Base-by-base conservation (phyloP, 2,113 vertebrate species). In the Connochaetes taurinus region DNA sequence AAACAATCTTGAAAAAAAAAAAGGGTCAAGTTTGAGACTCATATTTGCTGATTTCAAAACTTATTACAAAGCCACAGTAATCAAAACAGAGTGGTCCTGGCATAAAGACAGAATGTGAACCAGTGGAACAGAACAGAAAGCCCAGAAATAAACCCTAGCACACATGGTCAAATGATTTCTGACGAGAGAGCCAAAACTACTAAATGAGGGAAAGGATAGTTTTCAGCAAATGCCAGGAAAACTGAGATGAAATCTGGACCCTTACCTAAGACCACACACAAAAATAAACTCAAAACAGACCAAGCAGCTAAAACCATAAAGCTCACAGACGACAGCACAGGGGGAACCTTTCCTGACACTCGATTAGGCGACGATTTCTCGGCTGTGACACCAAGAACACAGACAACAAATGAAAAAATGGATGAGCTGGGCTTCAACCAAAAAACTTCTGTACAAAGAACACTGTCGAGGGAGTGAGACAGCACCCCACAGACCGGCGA, bases 101-200 rank as follows among this genome's bases (percentile, higher is more conserved):
- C 25, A 12, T 6, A 23, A 31, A 55, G 43, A 25, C 45, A 17
- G 40, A 5, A 52, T 0, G 23, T 3, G 3, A 3, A 55, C 23
- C 52, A 7, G 67, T 7, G 33, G 36, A 7, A n/a, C 0, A 12
- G 11, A 31, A 40, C 5, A 57, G 23, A 12, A 29, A 36, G n/a
- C 31, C 29, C 55, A 62, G 64, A 84, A 27, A 62, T 15, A 19
- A 60, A 29, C 80, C 14, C 43, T 14, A 1, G 2, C 58, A 27
- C 15, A 15, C 7, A 1, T 0, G 1, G 82, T 2, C 64, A 43
- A 43, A 13, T 5, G 57, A 45, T 3, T 43, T 43, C 31, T 45
- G 21, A 40, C 67, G 62, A 15, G n/a, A 29, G 2, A 5, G 19
- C 17, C 67, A 33, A 16, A 57, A 19, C 27, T 45, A 13, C 2